Base-by-base conservation (phyloP, 92 coral and sea anemone species). In the Parazoanthus atlanticus region DNA sequence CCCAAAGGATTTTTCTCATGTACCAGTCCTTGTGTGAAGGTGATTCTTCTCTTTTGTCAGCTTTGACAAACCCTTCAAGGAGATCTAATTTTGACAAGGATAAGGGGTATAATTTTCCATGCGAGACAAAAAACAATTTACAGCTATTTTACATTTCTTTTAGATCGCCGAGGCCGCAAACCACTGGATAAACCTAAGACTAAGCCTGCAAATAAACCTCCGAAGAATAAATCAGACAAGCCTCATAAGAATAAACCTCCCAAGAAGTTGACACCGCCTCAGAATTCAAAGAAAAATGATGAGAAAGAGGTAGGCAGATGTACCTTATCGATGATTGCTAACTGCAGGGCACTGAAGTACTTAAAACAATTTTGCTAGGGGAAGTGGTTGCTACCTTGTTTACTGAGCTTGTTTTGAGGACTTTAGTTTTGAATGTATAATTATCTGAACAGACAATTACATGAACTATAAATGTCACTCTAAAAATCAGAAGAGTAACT, bases 81-180 rank as follows among this genome's bases (percentile, higher is more conserved):
- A 40, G 43, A 40, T 40, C 43, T 40, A 40, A 1, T 2, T 61
- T 61, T 61, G 69, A 61, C n/a, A 2, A 61, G 25, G 69, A 2
- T 16, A 64, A 64, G 23, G 19, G 26, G 26, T 64, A n/a, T 10
- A 64, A 64, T 19, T 64, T 64, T 64, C 26, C 2, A 64, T 64
- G 70, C 2, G 70, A 64, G 70, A 64, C 70, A 64, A 16, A 64
- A 64, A 64, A 5, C 70, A 61, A n/a, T 64, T 64, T 64, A 64
- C 70, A 64, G 2, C 70, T 15, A 64, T 4, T 64, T 12, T 64
- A 17, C 25, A 17, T 10, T 64, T 64, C 70, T 64, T 64, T 64
- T 64, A 64, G 70, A 64, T 64, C 70, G 74, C 74, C 6, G 32
- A 67, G 74, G 74, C 74, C 74, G 74, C 74, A 67, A 70, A 70